These are phyloP conservation scores for Flabesymbios commensalis DNA, from an alignment of 2,888 invertebrate genomes.

Conservation along the genomic window DNA sequence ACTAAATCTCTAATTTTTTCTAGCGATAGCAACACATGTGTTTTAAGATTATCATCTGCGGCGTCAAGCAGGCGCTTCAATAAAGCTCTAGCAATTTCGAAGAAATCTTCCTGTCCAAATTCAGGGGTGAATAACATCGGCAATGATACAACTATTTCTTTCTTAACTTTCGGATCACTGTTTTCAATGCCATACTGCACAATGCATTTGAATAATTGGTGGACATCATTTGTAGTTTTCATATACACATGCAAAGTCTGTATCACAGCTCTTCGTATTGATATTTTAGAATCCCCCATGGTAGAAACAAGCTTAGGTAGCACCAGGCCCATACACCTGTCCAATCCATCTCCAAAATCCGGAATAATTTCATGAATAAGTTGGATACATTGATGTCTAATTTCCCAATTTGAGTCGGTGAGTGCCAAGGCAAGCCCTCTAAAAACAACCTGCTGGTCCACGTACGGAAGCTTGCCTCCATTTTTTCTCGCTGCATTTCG, in stretches of 20 bases:
- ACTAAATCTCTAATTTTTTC: slow-evolving; percentile 59
- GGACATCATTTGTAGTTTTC: slow-evolving; percentile 60
- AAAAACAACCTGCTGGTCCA: neutral
- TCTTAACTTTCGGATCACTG: slow-evolving; percentile 52
- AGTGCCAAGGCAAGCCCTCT: neutral
- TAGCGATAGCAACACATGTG: slow-evolving; percentile 55
- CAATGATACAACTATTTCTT: slow-evolving; percentile 59
- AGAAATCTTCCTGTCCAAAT: slow-evolving; percentile 59
- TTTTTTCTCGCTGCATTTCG: neutral
- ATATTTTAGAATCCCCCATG: slow-evolving; percentile 56
- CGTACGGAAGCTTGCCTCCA: neutral
- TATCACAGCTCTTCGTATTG: slow-evolving; percentile 59
- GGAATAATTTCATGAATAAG: neutral
- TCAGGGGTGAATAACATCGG: slow-evolving; percentile 62
- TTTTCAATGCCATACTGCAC: slow-evolving; percentile 60
- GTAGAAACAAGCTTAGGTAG: slow-evolving; percentile 59
- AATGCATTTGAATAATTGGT: slow-evolving; percentile 57
- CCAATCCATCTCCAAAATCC: slow-evolving; percentile 48
- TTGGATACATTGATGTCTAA: neutral
- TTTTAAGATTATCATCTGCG: slow-evolving; percentile 40
- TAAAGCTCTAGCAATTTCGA: slow-evolving; percentile 55
- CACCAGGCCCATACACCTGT: slow-evolving; percentile 58
- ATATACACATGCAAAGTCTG: slow-evolving; percentile 63
- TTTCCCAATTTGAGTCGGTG: neutral
- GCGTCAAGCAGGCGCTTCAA: slow-evolving; percentile 51